Evolutionary conservation across 2,888 invertebrate species (phyloP), one percentile per base, ranked within the genome.

Genomic region (Spialia ferax): DNA sequence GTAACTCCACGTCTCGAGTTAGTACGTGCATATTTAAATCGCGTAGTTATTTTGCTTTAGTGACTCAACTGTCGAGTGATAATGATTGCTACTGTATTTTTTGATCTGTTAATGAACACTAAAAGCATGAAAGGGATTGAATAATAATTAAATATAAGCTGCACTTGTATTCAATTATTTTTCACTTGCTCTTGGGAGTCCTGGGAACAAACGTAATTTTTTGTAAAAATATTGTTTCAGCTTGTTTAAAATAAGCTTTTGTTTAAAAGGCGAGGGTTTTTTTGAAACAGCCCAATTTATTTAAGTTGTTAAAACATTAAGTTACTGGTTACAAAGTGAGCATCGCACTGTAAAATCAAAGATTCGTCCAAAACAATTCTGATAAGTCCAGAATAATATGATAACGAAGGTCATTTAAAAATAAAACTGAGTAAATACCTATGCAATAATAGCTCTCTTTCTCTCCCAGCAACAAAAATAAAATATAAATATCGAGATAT

Each of bases 401-500:
- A 38, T 38, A 38, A 38, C 5, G n/a, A 38, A 38, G 38, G 38
- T 38, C 38, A 38, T 38, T 38, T 38, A 38, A 38, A 38, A 38
- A 38, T 38, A 38, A 38, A 38, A 38, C n/a, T 38, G 38, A 38
- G 5, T 38, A 15, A 38, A n/a, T 38, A 15, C n/a, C 38, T 38
- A 35, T 38, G 38, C 38, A 38, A 38, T 38, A 38, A n/a, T 38
- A 1, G 18, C 10, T 4, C 50, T 23, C 29, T 42, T 42, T 23
- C 8, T 45, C 59, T 32, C 55, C 32, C 32, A 63, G 63, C 63
- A 63, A 55, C 22, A n/a, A n/a, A n/a, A n/a, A n/a, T n/a, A n/a
- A n/a, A n/a, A n/a, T n/a, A n/a, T 42, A 38, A 38, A 23, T 20
- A 32, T 56, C 56, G 20, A 56, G 20, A 29, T n/a, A 48, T 26